phyloP scores from a whole-genome alignment of 2,797 vertebrate genomes.

The Smutsia gigantea region DNA sequence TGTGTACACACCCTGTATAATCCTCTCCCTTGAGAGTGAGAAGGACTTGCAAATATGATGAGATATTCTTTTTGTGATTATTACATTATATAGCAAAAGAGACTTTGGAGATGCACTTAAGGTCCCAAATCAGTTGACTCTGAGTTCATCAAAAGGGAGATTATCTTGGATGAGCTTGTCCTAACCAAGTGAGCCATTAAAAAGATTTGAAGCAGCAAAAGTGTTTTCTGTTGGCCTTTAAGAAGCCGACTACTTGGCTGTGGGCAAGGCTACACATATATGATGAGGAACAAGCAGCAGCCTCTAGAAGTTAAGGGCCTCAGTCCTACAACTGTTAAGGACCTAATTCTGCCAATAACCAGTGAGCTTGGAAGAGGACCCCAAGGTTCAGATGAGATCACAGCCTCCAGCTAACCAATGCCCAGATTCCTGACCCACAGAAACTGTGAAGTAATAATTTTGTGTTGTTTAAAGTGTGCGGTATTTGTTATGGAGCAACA shows the following conservation, averaged over 20 bases:
- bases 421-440: not conserved
- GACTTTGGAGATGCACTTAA: not conserved
- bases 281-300: not conserved
- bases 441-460: not conserved
- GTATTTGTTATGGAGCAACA: not conserved
- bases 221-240: not conserved
- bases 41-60: not conserved
- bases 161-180: not conserved
- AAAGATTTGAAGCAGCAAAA: not conserved
- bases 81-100: not conserved
- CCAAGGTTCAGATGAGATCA: not conserved
- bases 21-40: not conserved
- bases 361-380: not conserved
- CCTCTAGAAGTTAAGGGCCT: not conserved
- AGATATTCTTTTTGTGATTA: not conserved
- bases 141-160: not conserved
- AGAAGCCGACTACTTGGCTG: not conserved
- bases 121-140: not conserved
- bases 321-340: not conserved
- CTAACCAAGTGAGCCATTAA: not conserved
- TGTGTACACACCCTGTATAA: not conserved
- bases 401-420: not conserved
- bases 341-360: slow-evolving; percentile 12
- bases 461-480: not conserved
- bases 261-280: not conserved